Percentiles rank a stretch among this genome's conserved stretches.
phyloP scores from a whole-genome alignment of 2,113 vertebrate genomes.

The Muscicapa adusta region DNA sequence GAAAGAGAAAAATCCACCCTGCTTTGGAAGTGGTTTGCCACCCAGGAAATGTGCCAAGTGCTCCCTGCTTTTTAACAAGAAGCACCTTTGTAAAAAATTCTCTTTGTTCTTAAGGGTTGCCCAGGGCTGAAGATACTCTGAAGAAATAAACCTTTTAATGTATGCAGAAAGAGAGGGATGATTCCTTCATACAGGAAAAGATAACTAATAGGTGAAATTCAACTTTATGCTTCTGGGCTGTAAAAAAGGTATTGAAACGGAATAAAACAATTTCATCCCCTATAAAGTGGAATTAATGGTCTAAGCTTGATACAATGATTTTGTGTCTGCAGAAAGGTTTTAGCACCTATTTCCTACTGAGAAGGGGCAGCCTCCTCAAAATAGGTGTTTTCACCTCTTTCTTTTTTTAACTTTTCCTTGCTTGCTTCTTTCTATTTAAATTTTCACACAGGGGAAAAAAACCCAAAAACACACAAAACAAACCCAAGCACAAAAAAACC shows the following conservation, averaged over 20 bases:
- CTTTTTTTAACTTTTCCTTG: neutral
- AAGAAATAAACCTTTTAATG: neutral
- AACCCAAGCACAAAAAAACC: neutral
- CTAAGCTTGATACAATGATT: neutral
- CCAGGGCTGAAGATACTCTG: neutral
- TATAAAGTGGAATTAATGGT: neutral
- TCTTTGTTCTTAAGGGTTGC: neutral
- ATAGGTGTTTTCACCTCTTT: neutral
- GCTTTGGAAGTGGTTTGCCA: neutral
- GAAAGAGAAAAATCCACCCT: neutral
- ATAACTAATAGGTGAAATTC: neutral
- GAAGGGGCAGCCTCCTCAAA: neutral
- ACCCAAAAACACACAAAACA: rapidly evolving
- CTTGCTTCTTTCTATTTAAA: neutral
- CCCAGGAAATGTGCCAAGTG: neutral
- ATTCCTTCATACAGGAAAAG: neutral
- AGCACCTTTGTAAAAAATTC: neutral
- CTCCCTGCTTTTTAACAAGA: neutral
- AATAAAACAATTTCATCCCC: neutral
- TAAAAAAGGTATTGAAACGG: neutral
- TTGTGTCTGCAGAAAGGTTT: neutral
- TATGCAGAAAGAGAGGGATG: neutral
- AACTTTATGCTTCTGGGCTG: neutral
- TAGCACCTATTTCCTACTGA: neutral
- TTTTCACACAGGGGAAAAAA: neutral